phyloP scores from a whole-genome alignment of 2,797 vertebrate species.

The Anableps anableps region DNA sequence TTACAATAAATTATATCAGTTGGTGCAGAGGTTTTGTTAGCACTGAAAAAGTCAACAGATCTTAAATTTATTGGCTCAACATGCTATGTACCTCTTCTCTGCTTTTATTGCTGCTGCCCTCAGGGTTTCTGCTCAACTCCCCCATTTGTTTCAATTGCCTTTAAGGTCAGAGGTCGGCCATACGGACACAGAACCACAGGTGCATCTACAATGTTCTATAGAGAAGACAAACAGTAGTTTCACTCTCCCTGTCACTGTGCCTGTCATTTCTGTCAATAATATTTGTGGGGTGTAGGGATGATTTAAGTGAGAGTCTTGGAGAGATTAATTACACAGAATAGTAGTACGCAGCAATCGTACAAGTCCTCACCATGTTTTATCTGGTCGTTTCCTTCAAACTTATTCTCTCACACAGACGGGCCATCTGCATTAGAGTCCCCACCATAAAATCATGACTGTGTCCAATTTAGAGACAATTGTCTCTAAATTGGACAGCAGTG shows the following conservation, averaged over 20 bases:
- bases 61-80: slow-evolving; percentile 30
- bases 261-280: slow-evolving; percentile 22
- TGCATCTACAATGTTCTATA: slow-evolving; percentile 33
- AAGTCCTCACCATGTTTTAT: slow-evolving; percentile 3
- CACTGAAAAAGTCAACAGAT: slow-evolving; percentile 2
- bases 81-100: slow-evolving; percentile 41
- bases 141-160: slow-evolving; percentile 82
- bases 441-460: slow-evolving; percentile 16
- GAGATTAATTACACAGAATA: slow-evolving; percentile 17
- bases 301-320: slow-evolving; percentile 18
- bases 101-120: slow-evolving; percentile 52
- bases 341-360: slow-evolving; percentile 4
- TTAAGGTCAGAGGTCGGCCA: slow-evolving; percentile 53
- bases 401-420: slow-evolving; percentile 12
- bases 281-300: slow-evolving; percentile 14
- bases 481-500: slow-evolving; percentile 22
- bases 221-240: slow-evolving; percentile 36
- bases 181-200: slow-evolving; percentile 49
- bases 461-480: not conserved
- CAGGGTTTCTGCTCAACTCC: slow-evolving; percentile 49
- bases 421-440: slow-evolving; percentile 17
- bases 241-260: slow-evolving; percentile 28
- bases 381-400: slow-evolving; percentile 12
- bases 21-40: slow-evolving; percentile 32
- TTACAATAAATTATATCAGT: not conserved